Conservation (phyloP, 2,113 vertebrate genomes). For the Rissa tridactyla region DNA sequence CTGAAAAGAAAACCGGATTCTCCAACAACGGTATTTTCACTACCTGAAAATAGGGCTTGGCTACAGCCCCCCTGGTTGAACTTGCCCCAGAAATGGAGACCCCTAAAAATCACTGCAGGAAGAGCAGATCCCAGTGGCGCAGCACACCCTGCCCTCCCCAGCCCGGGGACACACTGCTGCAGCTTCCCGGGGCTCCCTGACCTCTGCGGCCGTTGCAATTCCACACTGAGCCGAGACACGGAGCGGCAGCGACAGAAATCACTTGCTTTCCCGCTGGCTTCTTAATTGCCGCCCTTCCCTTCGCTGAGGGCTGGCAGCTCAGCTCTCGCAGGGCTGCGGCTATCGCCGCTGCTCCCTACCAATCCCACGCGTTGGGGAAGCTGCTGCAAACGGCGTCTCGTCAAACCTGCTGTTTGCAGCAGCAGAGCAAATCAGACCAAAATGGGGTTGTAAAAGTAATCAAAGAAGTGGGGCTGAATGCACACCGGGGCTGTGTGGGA, state of each 20-base stretch:
- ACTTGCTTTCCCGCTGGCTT: not conserved
- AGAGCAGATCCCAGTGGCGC: rapidly evolving
- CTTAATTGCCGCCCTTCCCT: not conserved
- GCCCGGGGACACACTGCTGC: not conserved
- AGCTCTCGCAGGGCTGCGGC: not conserved
- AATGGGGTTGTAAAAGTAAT: not conserved
- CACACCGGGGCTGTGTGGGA: rapidly evolving
- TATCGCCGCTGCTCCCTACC: not conserved
- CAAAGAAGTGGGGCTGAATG: not conserved
- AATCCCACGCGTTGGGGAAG: not conserved
- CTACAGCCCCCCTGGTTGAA: not conserved
- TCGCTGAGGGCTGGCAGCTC: not conserved
- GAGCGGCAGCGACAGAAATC: not conserved
- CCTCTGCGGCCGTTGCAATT: not conserved
- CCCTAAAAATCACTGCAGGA: not conserved
- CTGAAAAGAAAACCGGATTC: not conserved
- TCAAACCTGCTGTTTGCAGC: not conserved
- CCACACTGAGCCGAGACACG: not conserved
- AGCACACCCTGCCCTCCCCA: not conserved
- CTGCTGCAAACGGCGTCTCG: not conserved
- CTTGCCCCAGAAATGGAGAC: not conserved
- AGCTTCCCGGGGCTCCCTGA: not conserved
- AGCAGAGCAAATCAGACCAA: not conserved
- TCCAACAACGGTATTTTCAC: not conserved
- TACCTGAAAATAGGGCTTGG: not conserved